Evolutionary conservation across 2,113 vertebrate genomes (phyloP), one percentile per base, ranked within the genome.

Genomic region (Catharus fuscescens): DNA sequence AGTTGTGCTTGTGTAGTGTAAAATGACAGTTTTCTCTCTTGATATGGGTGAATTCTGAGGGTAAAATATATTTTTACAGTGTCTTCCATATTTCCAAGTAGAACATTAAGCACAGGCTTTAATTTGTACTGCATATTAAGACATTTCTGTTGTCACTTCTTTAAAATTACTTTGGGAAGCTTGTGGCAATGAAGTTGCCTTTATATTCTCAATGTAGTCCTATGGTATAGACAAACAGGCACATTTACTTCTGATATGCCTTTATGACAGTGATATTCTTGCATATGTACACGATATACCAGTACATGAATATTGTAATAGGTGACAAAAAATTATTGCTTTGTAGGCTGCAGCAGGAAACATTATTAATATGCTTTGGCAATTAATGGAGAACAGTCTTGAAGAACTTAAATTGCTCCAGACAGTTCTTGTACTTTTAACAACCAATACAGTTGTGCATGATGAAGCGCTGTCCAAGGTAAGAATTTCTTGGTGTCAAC

Each of bases 361-460:
- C 98, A 99, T 99, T 95, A 99, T 99, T 97, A 99, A 99, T 97
- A 99, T 99, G 99, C 97, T 99, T 96, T 99, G 99, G 99, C 99
- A 99, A 94, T 98, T 99, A 95, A 99, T 99, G 99, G 99, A 99
- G 96, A 99, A 99, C 72, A 98, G 99, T 81, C 98, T 99, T 91
- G 99, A 99, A 98, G 99, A 99, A 98, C 98, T 99, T 65, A 99
- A 99, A 82, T 98, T 99, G 31, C 97, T 99, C 56, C 99, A 99
- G 97, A 99, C 99, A 4, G 99, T 99, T 92, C 99, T 99, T 86
- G 99, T 99, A 47, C 98, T 99, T 94, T 94, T 99, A 64, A 99
- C 99, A 82, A 99, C 99, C 72, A 99, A 99, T 97, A 99, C 99
- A 12, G 99, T 99, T 53, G 99, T 99, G 61, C 99, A 99, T 16